Evolutionary conservation across 2,113 vertebrate genomes (phyloP).

Genomic region (Thomomys bottae): DNA sequence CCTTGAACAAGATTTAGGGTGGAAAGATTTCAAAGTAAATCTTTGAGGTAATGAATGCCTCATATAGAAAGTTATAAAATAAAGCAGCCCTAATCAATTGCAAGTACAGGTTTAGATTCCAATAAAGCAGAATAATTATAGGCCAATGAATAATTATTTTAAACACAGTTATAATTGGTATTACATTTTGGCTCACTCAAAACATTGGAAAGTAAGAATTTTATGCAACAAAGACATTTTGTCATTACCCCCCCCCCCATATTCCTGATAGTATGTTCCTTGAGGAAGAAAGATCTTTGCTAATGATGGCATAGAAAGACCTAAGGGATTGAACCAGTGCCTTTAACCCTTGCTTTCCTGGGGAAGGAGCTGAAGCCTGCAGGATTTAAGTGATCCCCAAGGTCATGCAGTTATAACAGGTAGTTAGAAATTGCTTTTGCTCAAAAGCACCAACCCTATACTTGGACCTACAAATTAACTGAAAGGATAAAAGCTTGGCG

Average conservation of each 20-base stretch:
- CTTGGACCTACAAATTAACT: too few species aligned
- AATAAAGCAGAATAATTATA: slow-evolving; percentile 55
- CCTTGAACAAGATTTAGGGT: slow-evolving; percentile 63
- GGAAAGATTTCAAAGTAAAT: slow-evolving; percentile 47
- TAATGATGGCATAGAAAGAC: not conserved
- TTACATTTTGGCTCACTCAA: slow-evolving; percentile 54
- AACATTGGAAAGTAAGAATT: slow-evolving; percentile 39
- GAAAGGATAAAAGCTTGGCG: too few species aligned
- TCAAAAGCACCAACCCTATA: too few species aligned
- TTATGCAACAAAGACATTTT: slow-evolving; percentile 41
- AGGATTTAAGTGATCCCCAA: not conserved
- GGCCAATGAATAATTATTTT: slow-evolving; percentile 59
- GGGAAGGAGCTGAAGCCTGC: not conserved
- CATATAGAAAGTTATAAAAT: slow-evolving; percentile 54
- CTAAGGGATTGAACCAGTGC: not conserved
- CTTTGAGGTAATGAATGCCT: slow-evolving; percentile 54
- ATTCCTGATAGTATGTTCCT: not conserved
- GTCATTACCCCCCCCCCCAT: not conserved
- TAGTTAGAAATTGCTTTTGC: too few species aligned
- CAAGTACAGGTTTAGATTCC: slow-evolving; percentile 41
- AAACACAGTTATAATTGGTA: slow-evolving; percentile 52
- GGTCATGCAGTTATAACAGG: not conserved
- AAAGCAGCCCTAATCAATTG: slow-evolving; percentile 53
- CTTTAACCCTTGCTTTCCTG: not conserved
- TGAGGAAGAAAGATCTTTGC: slow-evolving; percentile 34